Conservation (phyloP, 2,797 vertebrate species). For the Ctenopoma multispine region DNA sequence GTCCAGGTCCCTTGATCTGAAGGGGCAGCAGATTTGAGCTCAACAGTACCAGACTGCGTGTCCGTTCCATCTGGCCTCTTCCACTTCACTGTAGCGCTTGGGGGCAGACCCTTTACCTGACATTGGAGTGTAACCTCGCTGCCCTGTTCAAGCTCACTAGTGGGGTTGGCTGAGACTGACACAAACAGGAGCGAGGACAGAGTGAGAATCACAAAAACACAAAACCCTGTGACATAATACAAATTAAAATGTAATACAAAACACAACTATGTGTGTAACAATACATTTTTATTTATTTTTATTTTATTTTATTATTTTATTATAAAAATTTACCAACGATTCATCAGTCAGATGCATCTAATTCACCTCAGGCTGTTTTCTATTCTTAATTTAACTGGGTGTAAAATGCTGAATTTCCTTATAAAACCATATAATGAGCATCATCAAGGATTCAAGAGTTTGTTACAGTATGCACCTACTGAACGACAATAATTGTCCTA, state of each 20-base stretch:
- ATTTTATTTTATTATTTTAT: no score
- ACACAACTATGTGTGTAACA: no score
- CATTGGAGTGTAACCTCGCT: conserved; percentile 19
- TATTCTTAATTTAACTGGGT: background rate
- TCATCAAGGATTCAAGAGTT: background rate
- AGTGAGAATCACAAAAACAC: conserved; percentile 13
- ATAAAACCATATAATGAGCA: background rate
- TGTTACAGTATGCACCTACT: background rate
- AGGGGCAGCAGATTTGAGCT: accelerated
- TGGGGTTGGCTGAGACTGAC: conserved; percentile 15
- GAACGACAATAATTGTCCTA: background rate
- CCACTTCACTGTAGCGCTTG: background rate
- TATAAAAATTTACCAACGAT: no score
- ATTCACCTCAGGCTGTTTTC: background rate
- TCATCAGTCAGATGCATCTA: no score
- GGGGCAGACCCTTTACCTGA: background rate
- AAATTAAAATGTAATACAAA: no score
- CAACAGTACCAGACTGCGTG: accelerated
- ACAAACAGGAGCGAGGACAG: background rate
- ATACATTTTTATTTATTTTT: no score
- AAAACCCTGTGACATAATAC: background rate
- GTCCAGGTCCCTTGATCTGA: conserved; percentile 55
- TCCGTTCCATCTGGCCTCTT: background rate
- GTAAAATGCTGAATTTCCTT: background rate
- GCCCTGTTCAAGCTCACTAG: background rate